Evolutionary conservation across 2,113 vertebrate species (phyloP), one percentile per base, ranked within the genome.

Genomic region (Lichenostomus cassidix): DNA sequence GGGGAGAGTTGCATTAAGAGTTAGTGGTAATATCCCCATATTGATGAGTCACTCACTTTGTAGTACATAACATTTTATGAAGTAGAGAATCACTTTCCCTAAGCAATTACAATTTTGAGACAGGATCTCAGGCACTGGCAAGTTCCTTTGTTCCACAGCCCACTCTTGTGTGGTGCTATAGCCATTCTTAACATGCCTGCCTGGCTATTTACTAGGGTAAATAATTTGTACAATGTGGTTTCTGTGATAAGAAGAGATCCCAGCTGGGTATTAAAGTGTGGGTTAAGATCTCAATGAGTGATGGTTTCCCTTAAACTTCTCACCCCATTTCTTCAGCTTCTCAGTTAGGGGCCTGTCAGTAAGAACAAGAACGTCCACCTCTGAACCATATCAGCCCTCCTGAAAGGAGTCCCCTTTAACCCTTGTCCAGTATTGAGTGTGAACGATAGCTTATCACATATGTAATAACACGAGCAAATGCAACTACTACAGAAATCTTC

Each of bases 101-200:
- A 91, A 98, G 97, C 98, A 98, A 98, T 98, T 98, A 97, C 89
- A 92, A 97, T 97, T 98, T 96, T 93, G 95, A 96, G 97, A 97
- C 97, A 96, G 69, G 90, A 96, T 96, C 88, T 96, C 90, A 47
- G 85, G 65, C 87, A 91, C 62, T 42, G 14, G 73, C 83, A 92
- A 92, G 76, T 80, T 62, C 88, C 91, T 95, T 89, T 90, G 82
- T 98, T 97, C 94, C 92, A 93, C 87, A 93, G 63, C 92, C 94
- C 85, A 77, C 83, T 92, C 80, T 55, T 49, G 37, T 65, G 78
- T 83, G 79, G 91, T 35, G 42, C 90, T 83, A 33, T 53, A 90
- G 93, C 76, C 71, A 41, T 92, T 82, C 69, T 23, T 31, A 94
- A 25, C 6, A 18, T 75, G 91, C 83, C 94, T 95, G 92, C 80